Base-by-base conservation (phyloP, 2,888 invertebrate species). In the Trissolcus japonicus region DNA sequence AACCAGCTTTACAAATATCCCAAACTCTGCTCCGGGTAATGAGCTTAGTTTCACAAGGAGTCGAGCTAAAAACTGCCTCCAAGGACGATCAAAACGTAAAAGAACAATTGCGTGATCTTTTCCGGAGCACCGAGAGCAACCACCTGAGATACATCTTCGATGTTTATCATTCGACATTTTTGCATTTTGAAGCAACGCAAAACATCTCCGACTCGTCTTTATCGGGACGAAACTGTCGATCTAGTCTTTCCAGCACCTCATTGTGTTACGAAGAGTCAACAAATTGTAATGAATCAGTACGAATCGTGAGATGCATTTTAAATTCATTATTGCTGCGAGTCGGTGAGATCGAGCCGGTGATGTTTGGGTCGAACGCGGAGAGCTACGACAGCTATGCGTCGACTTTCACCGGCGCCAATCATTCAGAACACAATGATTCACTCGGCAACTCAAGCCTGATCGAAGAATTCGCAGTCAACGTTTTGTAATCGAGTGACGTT, bases 381-480 rank as follows among this genome's bases (percentile, higher is more conserved):
- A 41, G 51, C 29, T 29, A 61, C 13, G 69, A 75, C 25, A 69
- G 65, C 68, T 75, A 46, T n/a, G 74, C 63, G 16, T 69, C 69
- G 41, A 75, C 68, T 75, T 75, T 76, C 76, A 61, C 76, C 69
- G 29, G 0, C 35, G 55, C 56, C 69, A 71, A 65, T 76, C 76
- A 66, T 57, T 62, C 51, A 76, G 76, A 76, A 71, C 71, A 62
- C 48, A 25, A 59, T 53, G 68, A 65, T 66, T 71, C 61, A 29
- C 17, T 76, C 25, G 69, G 56, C 40, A 57, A 50, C 29, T 76
- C 76, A 55, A 76, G 75, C 55, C 50, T 55, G 40, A 62, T 63
- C 0, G 76, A 69, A 56, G 69, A 76, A 66, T 76, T 76, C 57
- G 6, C 55, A 69, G 21, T 16, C 7, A 21, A 59, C 25, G 40